A percentile compares a stretch with the other conserved stretches of the same genome.
These are phyloP conservation scores for Calyptommatus sinebrachiatus DNA, from an alignment of 2,113 vertebrate genomes.

Conservation along the genomic window DNA sequence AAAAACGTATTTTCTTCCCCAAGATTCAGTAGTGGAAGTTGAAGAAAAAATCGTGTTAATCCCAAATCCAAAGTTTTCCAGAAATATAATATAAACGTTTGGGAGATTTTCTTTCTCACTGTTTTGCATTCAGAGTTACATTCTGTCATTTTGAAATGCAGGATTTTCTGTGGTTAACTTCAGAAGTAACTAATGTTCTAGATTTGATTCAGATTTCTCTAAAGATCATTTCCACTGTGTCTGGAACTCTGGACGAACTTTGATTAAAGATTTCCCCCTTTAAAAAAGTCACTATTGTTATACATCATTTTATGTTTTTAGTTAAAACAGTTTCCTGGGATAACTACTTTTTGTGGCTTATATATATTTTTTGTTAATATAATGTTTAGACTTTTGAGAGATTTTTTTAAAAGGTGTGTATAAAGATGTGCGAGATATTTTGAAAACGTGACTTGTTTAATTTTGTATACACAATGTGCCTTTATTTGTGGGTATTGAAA, in stretches of 20 bases:
- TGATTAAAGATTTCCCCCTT: not conserved
- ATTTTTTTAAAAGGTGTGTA: no score
- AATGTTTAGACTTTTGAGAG: no score
- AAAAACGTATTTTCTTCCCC: not conserved
- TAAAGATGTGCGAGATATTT: no score
- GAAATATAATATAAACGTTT: not conserved
- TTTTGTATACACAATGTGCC: not conserved
- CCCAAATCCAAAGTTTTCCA: not conserved
- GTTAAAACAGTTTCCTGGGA: not conserved
- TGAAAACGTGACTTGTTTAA: no score
- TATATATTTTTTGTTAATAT: no score
- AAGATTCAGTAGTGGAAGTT: not conserved
- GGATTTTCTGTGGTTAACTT: not conserved
- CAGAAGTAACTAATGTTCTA: not conserved
- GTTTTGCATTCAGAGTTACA: no score
- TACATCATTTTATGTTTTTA: not conserved
- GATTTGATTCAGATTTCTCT: not conserved
- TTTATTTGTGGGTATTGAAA: no score
- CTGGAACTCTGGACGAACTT: not conserved
- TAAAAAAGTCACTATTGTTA: no score
- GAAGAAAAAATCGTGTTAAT: no score
- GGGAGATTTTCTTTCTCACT: not conserved
- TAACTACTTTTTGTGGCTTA: not conserved
- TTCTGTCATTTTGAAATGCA: not conserved
- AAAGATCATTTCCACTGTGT: not conserved